Base-by-base conservation (phyloP, 1,140 invertebrate genomes). In the Psix sp. region DNA sequence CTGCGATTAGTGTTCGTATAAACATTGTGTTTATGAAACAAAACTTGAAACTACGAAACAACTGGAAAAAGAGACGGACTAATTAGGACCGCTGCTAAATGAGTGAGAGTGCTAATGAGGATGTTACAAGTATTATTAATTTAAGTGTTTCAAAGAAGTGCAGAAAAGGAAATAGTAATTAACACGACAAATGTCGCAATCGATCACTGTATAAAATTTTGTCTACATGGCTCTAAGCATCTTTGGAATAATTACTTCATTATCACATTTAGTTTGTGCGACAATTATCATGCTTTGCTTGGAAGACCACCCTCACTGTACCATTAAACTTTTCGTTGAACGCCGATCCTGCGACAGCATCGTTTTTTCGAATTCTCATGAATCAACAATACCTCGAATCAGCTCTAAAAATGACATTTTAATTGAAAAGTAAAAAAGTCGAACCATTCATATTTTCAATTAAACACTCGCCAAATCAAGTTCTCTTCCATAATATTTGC, bases 171-270 rank as follows among this genome's bases (percentile, higher is more conserved):
- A 29, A 60, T 65, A 68, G 65, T 76, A 80, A 84, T 80, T 79
- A 81, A 75, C 76, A 77, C 60, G 60, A 79, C 82, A n/a, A n/a
- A n/a, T n/a, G 82, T 76, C 80, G 83, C 42, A 78, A 68, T 82
- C 78, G 76, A 85, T 84, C 83, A 81, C 75, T 43, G 60, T 57
- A 72, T 51, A 77, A 81, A 80, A 78, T 82, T 81, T 79, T 68
- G 68, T 74, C 70, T 70, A 77, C 67, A 75, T 77, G 73, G 65
- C 56, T 78, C 78, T 77, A 77, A 66, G 26, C 51, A 68, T 43
- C 60, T 62, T 51, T 39, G 33, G 24, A 62, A 49, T 73, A 77
- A 73, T 75, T 70, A 46, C 24, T 49, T 75, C 57, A 75, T 77
- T 77, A 75, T 72, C 67, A 63, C 20, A 36, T 29, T 29, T 13